phyloP scores from a whole-genome alignment of 2,113 vertebrate species.

The Eptesicus fuscus region DNA sequence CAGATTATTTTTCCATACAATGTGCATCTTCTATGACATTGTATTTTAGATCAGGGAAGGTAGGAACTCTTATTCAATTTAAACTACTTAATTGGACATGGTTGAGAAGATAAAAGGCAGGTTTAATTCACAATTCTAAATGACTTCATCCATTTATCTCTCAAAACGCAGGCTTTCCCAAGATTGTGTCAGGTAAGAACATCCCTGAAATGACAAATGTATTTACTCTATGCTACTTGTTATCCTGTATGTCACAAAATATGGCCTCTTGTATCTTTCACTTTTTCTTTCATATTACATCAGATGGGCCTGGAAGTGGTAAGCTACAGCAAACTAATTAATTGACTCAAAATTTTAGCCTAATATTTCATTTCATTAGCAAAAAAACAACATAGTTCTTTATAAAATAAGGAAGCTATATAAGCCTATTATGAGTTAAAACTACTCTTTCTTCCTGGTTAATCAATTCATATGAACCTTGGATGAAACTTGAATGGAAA shows the following conservation, averaged over 20 bases:
- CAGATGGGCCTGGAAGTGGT: neutral
- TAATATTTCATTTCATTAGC: neutral
- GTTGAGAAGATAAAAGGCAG: conserved; percentile 15
- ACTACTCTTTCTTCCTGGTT: neutral
- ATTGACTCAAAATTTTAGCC: neutral
- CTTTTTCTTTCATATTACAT: neutral
- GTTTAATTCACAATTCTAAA: conserved; percentile 11
- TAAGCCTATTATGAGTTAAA: neutral
- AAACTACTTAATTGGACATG: neutral
- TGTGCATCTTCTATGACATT: neutral
- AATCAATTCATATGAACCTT: neutral
- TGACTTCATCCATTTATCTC: neutral
- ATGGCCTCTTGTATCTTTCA: neutral
- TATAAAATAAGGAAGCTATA: neutral
- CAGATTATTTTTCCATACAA: neutral
- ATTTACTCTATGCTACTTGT: neutral
- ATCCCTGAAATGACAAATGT: neutral
- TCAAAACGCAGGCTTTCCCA: neutral
- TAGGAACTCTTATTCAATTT: neutral
- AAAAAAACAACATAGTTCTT: neutral
- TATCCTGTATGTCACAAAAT: neutral
- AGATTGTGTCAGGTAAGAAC: neutral
- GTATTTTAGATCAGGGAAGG: neutral
- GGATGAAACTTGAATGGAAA: neutral
- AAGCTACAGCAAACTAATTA: neutral